These are phyloP conservation scores for Labeo rohita DNA, from an alignment of 2,113 vertebrate genomes.

Conservation along the genomic window DNA sequence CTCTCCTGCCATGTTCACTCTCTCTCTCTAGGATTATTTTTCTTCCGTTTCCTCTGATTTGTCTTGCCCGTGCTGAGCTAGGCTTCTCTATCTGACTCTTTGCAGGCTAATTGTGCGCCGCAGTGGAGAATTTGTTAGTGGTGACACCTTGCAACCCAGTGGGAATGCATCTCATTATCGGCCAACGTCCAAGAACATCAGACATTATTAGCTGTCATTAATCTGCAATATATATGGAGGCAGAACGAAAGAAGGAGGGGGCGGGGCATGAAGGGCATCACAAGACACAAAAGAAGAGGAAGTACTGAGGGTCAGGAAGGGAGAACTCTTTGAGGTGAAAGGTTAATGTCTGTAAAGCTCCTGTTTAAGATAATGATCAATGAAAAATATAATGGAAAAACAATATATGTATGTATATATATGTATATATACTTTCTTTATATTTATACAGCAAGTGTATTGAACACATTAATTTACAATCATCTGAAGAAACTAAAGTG, in stretches of 20 bases:
- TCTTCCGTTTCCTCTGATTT: constrained; percentile 81
- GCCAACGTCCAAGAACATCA: constrained; percentile 98
- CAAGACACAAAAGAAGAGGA: constrained; percentile 37
- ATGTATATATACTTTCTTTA: neutral
- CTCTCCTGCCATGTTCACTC: constrained; percentile 68
- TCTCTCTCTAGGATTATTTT: constrained; percentile 81
- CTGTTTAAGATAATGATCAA: constrained; percentile 63
- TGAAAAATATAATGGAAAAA: constrained; percentile 52
- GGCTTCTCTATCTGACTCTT: constrained; percentile 77
- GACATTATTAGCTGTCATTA: constrained; percentile 99
- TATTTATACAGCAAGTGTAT: neutral
- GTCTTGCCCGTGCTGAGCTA: constrained; percentile 86
- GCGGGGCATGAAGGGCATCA: constrained; percentile 65
- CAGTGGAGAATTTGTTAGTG: constrained; percentile 96
- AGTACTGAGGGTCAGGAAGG: constrained; percentile 63
- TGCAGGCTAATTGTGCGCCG: constrained; percentile 95
- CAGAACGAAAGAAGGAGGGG: constrained; percentile 58
- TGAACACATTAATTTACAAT: neutral
- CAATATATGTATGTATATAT: neutral
- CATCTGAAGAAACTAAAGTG: neutral
- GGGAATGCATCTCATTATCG: constrained; percentile 98
- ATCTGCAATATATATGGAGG: constrained; percentile 89
- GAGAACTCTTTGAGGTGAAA: constrained; percentile 78
- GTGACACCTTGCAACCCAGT: constrained; percentile 95
- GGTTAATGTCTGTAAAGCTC: constrained; percentile 67